Percentiles rank a stretch among this genome's conserved stretches.
Evolutionary conservation across 2,888 invertebrate genomes (phyloP).

Genomic region (Frankliniella intonsa): DNA sequence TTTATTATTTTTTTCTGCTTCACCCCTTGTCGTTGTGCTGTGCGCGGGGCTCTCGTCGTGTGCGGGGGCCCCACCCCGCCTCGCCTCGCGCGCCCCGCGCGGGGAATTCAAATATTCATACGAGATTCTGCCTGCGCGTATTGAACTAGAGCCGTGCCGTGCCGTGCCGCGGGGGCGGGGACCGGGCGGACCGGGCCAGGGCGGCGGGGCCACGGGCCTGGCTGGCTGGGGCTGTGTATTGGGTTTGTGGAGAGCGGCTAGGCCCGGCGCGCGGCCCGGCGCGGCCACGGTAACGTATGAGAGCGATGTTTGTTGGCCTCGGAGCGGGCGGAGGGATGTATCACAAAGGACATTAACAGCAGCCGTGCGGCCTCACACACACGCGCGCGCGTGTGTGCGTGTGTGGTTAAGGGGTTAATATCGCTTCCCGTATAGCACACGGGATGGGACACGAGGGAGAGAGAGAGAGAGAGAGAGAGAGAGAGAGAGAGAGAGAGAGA

Average conservation of each 20-base stretch:
- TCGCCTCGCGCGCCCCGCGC: background rate
- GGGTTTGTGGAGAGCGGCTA: background rate
- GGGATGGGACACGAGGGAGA: too few species aligned
- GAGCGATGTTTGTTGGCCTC: conserved; percentile 25
- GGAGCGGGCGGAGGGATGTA: background rate
- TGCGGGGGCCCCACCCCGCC: background rate
- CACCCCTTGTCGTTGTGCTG: too few species aligned
- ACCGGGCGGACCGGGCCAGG: too few species aligned
- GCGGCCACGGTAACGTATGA: background rate
- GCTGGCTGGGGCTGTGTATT: background rate
- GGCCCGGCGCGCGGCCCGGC: background rate
- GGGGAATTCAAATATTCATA: conserved; percentile 8
- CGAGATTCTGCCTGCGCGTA: conserved; percentile 3
- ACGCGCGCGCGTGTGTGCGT: background rate
- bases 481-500: too few species aligned
- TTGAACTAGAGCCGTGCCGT: background rate
- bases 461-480: too few species aligned
- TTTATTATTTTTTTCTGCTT: too few species aligned
- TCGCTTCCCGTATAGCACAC: conserved; percentile 16
- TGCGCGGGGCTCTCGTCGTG: background rate
- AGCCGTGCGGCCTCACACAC: conserved; percentile 4
- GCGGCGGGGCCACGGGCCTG: background rate
- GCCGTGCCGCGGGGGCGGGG: background rate
- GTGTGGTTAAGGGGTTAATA: conserved; percentile 19
- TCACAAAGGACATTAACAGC: conserved; percentile 26